phyloP scores from a whole-genome alignment of 2,113 vertebrate species.

The Malurus elegans region DNA sequence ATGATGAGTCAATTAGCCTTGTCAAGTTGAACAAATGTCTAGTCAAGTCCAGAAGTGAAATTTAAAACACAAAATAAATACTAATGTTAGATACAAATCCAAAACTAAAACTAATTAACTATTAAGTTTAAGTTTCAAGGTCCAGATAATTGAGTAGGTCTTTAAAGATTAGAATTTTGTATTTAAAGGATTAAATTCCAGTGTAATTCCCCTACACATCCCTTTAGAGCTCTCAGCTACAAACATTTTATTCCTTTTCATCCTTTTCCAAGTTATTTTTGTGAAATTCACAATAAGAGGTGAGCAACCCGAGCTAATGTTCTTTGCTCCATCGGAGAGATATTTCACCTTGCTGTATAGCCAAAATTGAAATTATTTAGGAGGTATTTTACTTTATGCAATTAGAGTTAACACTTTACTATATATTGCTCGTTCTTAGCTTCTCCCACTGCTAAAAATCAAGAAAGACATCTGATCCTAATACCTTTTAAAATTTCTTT shows the following conservation, averaged over 20 bases:
- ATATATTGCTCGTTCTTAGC: neutral
- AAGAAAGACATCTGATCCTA: neutral
- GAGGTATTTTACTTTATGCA: neutral
- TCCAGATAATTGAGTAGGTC: neutral
- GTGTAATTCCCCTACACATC: neutral
- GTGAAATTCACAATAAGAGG: neutral
- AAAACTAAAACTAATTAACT: neutral
- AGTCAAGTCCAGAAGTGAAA: neutral
- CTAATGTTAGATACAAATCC: neutral
- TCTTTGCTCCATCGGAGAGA: neutral
- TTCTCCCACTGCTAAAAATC: neutral
- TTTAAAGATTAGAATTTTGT: neutral
- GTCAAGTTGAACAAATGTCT: neutral
- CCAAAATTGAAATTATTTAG: neutral
- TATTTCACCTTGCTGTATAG: neutral
- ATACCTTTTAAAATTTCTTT: neutral
- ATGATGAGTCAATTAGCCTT: neutral
- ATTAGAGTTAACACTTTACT: neutral
- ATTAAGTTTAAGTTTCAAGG: neutral
- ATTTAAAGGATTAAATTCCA: neutral
- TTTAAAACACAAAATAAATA: neutral
- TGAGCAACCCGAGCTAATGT: neutral
- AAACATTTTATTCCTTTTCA: neutral
- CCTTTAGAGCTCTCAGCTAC: neutral
- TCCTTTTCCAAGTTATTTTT: neutral